Evolutionary conservation across 2,113 vertebrate species (phyloP), one percentile per base, ranked within the genome.

Genomic region (Nannobrachium achirus): DNA sequence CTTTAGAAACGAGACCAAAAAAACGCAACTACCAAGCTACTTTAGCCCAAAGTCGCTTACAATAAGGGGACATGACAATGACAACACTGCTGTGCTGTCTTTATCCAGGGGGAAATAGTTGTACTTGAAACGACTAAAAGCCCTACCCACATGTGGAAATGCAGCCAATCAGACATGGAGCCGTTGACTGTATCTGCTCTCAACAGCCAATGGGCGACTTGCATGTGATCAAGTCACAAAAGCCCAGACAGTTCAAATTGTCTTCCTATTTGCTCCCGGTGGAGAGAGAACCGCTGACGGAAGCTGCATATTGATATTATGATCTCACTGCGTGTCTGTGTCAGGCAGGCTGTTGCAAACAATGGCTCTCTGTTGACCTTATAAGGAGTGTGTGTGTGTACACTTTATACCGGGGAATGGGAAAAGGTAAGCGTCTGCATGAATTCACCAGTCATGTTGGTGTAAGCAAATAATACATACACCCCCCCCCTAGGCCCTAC

Each of bases 241-340:
- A 55, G 63, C 71, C 75, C 8, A 77, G 68, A 38, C 53, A 33
- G 53, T 56, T 13, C 11, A 53, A 72, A 14, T 56, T 10, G 46
- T 42, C 49, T 20, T 6, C 55, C 20, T 49, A 66, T 33, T 9
- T 6, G 11, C 51, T 67, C 49, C 46, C 59, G 46, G 25, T 71
- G 49, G 68, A 64, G 66, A 56, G 51, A 63, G n/a, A 69, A 76
- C 52, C 19, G 49, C 73, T 75, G 69, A 80, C 48, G 1, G 25
- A 71, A 57, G 55, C 68, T 61, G 51, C 52, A 46, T 80, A 66
- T 79, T 61, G 64, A 69, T 72, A 56, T 66, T 48, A 55, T 71
- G 67, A 65, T 67, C 53, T 58, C 70, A 53, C 46, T 39, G 46
- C 8, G 2, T 15, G 63, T 53, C 62, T 62, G 1, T 1, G 18